Conservation (phyloP, 1,140 invertebrate genomes). For the Aphidius gifuensis region DNA sequence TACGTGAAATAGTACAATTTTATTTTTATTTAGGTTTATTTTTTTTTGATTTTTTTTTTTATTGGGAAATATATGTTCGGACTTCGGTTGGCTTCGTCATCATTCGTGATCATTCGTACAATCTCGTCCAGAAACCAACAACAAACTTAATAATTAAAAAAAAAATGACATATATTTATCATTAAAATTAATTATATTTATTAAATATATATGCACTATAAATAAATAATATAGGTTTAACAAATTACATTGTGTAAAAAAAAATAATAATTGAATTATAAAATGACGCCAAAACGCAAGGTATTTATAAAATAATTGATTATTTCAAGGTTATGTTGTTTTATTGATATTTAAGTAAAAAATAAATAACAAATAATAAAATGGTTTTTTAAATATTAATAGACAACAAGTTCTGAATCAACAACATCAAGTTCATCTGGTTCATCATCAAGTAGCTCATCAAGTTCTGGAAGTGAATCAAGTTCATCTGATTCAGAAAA, state of each 20-base stretch:
- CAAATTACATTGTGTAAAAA: too few species aligned
- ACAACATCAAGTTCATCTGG: constrained; percentile 65
- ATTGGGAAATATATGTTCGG: too few species aligned
- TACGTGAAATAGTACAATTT: too few species aligned
- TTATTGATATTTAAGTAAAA: neutral
- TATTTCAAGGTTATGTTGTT: constrained; percentile 18
- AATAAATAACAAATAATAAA: neutral
- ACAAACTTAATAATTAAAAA: too few species aligned
- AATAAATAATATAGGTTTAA: neutral
- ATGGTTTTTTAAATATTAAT: constrained; percentile 15
- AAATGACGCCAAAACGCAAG: constrained; percentile 52
- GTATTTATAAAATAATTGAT: constrained; percentile 33
- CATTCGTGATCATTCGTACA: too few species aligned
- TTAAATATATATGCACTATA: neutral
- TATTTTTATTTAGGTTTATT: too few species aligned
- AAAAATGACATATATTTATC: too few species aligned
- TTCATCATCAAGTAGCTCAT: constrained; percentile 60
- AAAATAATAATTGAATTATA: neutral
- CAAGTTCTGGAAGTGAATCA: constrained; percentile 65
- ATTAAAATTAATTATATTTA: neutral
- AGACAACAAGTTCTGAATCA: constrained; percentile 63
- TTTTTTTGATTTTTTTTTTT: too few species aligned
- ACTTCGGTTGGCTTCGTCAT: too few species aligned
- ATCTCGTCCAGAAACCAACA: too few species aligned
- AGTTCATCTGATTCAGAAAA: constrained; percentile 69